Conservation (phyloP, 2,113 vertebrate genomes). For the Paratilapia polleni region DNA sequence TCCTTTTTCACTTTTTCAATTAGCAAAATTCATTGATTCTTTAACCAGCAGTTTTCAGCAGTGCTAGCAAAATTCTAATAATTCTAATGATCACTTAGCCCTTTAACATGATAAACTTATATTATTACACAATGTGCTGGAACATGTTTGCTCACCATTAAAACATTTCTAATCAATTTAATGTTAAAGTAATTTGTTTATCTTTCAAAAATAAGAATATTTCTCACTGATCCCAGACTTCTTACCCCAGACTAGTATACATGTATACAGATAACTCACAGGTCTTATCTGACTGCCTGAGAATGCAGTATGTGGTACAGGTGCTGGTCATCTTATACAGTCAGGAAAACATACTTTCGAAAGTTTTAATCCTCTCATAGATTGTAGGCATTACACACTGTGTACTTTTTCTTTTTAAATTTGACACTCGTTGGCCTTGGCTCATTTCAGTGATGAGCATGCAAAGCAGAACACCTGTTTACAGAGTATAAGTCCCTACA, state of each 20-base stretch:
- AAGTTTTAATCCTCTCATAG: background rate
- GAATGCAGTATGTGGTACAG: background rate
- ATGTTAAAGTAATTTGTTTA: background rate
- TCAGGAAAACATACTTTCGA: background rate
- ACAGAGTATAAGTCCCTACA: background rate
- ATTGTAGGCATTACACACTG: background rate
- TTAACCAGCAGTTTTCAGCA: too few species aligned
- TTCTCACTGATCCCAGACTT: background rate
- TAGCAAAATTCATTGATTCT: too few species aligned
- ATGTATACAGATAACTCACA: background rate
- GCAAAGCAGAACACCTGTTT: background rate
- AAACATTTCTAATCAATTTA: too few species aligned
- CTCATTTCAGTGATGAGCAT: fast-evolving
- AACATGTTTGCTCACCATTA: too few species aligned
- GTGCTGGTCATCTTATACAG: background rate
- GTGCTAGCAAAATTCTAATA: too few species aligned
- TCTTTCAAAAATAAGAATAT: background rate
- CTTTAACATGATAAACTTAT: too few species aligned
- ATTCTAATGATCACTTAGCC: too few species aligned
- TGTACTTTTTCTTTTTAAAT: background rate
- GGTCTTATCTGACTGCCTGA: background rate
- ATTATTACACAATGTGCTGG: too few species aligned
- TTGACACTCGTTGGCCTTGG: background rate
- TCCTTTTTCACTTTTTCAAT: too few species aligned
- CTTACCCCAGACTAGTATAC: background rate